Conservation (phyloP, 1,140 invertebrate species). For the Aphis craccivora region DNA sequence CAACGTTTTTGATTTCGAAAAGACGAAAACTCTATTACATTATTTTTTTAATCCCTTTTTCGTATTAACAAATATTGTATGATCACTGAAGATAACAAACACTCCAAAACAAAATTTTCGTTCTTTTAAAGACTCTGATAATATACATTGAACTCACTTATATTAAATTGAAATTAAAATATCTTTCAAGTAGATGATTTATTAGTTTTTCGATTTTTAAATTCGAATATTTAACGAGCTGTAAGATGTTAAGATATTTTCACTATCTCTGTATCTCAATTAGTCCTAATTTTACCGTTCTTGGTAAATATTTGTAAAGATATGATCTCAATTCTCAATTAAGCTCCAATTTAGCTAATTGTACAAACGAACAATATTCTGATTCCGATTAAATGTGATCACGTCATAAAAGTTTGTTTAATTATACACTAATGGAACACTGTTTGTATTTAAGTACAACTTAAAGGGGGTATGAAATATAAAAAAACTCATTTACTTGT, state of each 20-base stretch:
- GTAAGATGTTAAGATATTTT: neutral
- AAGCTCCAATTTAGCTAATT: slow-evolving; percentile 17
- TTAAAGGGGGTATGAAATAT: too few species aligned
- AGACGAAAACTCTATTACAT: neutral
- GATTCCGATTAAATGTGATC: neutral
- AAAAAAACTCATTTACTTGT: too few species aligned
- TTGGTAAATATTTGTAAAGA: slow-evolving; percentile 16
- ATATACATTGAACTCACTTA: neutral
- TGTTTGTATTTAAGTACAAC: neutral
- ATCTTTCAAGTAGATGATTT: neutral
- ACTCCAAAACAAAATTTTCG: neutral
- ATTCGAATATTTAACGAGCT: neutral
- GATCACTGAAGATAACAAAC: neutral
- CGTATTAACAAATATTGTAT: neutral
- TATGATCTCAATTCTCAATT: slow-evolving; percentile 19
- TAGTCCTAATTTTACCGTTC: neutral
- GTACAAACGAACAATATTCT: neutral
- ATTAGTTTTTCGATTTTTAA: slow-evolving; percentile 3
- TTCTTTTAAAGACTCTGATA: neutral
- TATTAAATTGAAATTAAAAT: neutral
- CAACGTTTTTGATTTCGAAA: neutral
- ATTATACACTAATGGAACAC: slow-evolving; percentile 15
- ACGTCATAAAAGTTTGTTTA: slow-evolving; percentile 17
- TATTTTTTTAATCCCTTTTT: neutral
- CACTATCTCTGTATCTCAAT: neutral